These are phyloP conservation scores for Alectoris magna DNA, from an alignment of 2,797 vertebrate species.

Conservation along the genomic window DNA sequence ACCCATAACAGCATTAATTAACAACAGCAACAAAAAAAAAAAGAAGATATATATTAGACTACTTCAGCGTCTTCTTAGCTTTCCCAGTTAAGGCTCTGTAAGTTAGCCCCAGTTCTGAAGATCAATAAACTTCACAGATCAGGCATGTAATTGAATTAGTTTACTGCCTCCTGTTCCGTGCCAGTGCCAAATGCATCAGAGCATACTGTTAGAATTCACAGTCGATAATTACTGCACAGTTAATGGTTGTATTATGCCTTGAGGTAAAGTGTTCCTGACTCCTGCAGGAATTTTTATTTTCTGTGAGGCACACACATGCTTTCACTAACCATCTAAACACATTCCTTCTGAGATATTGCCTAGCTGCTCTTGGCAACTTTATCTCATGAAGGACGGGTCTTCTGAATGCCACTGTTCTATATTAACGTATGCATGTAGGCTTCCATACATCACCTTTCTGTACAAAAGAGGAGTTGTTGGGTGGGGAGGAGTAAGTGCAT, in stretches of 20 bases:
- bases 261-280: slow-evolving; percentile 26
- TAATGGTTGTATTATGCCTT: slow-evolving; percentile 45
- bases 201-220: slow-evolving; percentile 37
- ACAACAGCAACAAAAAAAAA: neutral
- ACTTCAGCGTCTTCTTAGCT: neutral
- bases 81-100: neutral
- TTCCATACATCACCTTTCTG: neutral
- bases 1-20: neutral
- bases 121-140: slow-evolving; percentile 61
- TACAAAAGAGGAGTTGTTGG: neutral
- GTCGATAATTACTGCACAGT: slow-evolving; percentile 46
- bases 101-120: slow-evolving; percentile 15
- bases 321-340: neutral
- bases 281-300: neutral
- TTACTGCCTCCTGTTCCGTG: slow-evolving; percentile 45
- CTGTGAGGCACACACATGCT: neutral
- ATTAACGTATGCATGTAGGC: rapidly evolving
- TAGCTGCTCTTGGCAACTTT: neutral
- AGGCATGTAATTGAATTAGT: slow-evolving; percentile 63
- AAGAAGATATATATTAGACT: neutral
- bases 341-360: neutral
- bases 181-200: slow-evolving; percentile 45
- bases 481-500: neutral
- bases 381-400: neutral
- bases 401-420: neutral